Base-by-base conservation (phyloP, 53 echinoderm and acorn worm species). In the Temnopleurus reevesii region DNA sequence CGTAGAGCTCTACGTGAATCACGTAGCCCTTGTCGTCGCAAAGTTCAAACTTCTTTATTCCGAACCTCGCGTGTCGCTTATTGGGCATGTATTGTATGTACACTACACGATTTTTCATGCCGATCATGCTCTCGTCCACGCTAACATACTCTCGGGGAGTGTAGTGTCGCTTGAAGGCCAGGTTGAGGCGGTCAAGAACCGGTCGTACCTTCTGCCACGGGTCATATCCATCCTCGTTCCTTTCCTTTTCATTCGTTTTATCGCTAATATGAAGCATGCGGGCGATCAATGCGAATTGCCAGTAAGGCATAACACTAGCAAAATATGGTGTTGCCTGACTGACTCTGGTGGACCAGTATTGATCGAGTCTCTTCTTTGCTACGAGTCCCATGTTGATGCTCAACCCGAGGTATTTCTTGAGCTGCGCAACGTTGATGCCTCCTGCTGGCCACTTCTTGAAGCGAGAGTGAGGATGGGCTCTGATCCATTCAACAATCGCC, bases 251-350 rank as follows among this genome's bases (percentile, higher is more conserved):
- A 5, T 17, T 9, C 8, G 12, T 55, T 10, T 17, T 17, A 55
- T 55, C 55, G 18, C 12, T 55, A 2, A 55, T 4, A 21, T 17
- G 18, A 4, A 55, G 55, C 55, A 55, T 55, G 18, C 55, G 18
- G 15, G 4, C n/a, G n/a, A 55, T 55, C 8, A 55, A 45, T n/a
- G 79, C 9, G 27, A 21, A 77, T 13, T 45, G 24, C 79, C 84
- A 83, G 18, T 56, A 83, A 4, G 84, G 84, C 84, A 83, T 83
- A 0, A 83, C 84, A 0, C 3, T 4, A 36, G 34, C 56, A 58
- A 83, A 83, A 21, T 18, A 83, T 1, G 84, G 84, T 1, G 84
- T 83, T 3, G 30, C 13, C 84, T 83, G 84, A 38, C 84, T 83
- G 15, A 36, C 12, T 0, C 24, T 33, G 18, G 84, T 83, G 3